Evolutionary conservation across 1,140 invertebrate genomes (phyloP), one percentile per base, ranked within the genome.

Genomic region (Ceratina australensis): DNA sequence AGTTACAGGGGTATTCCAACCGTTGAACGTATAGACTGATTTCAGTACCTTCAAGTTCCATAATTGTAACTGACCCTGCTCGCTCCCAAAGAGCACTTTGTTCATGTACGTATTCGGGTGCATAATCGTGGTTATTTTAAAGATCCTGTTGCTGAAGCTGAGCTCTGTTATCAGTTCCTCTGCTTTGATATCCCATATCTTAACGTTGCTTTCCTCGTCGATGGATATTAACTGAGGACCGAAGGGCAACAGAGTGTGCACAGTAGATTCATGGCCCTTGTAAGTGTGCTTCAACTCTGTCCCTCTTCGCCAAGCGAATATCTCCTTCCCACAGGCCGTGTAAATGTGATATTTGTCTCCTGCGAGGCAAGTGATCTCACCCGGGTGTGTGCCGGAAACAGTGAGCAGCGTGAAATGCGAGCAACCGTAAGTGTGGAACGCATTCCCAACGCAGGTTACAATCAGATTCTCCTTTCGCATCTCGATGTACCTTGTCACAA

Each of bases 71-170:
- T 93, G 89, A 0, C 98, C 98, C 91, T 99, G 97, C 68, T 95
- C 93, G 84, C 97, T 98, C 16, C 96, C 98, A 63, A 99, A 91
- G n/a, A 99, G 89, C 63, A 99, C 94, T 93, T 99, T 99, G 89
- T 99, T 99, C 2, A 98, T 90, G 88, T 99, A 99, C 0, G 98
- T 98, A 60, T 93, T 95, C 2, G 98, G 98, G 93, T 99, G 98
- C 63, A 96, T 92, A 1, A 98, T 79, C 0, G 96, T 93, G 0
- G 96, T 95, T 15, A 99, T 95, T 86, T 95, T 93, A 89, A 99
- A 98, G 18, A 90, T 90, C 0, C 94, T 89, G n/a, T 93, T 92
- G 80, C 94, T 93, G 88, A 98, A 98, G n/a, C 91, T 93, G 0
- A 96, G 88, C 83, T 96, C 95, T 26, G 95, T 84, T 83, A 95